Conservation (phyloP, 2,888 invertebrate genomes). For the Synanthedon formicaeformis region DNA sequence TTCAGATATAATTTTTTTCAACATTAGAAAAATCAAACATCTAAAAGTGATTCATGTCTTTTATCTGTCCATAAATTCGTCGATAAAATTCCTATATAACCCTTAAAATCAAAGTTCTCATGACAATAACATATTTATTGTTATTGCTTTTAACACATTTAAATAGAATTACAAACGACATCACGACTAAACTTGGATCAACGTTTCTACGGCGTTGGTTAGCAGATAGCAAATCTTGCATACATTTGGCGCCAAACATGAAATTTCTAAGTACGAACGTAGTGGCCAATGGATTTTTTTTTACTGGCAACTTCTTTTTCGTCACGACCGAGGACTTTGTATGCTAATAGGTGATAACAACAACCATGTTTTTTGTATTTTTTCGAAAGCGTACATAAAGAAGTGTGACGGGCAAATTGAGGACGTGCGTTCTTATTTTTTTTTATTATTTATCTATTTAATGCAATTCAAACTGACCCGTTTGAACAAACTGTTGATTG, state of each 20-base stretch:
- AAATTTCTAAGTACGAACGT: conserved; percentile 15
- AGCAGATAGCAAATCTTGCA: conserved; percentile 36
- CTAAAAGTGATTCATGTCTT: too few species aligned
- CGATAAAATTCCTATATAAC: not conserved
- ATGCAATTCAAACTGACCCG: not conserved
- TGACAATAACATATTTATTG: not conserved
- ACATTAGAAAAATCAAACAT: not conserved
- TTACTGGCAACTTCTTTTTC: conserved; percentile 13
- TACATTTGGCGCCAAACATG: conserved; percentile 32
- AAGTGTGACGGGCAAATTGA: conserved; percentile 13
- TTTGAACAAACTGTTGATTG: too few species aligned
- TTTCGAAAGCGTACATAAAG: conserved; percentile 6
- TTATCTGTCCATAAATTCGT: not conserved
- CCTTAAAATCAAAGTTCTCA: not conserved
- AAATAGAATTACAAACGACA: conserved; percentile 10
- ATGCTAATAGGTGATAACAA: conserved; percentile 40
- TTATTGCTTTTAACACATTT: not conserved
- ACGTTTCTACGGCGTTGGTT: conserved; percentile 18
- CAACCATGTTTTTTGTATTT: conserved; percentile 9
- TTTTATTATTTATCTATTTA: not conserved
- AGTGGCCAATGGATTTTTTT: conserved; percentile 8
- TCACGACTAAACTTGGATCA: conserved; percentile 19
- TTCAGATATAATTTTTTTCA: too few species aligned
- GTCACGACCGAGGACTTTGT: conserved; percentile 48
- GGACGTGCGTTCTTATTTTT: not conserved